Base-by-base conservation (phyloP, 2,113 vertebrate species). In the Thymallus thymallus region DNA sequence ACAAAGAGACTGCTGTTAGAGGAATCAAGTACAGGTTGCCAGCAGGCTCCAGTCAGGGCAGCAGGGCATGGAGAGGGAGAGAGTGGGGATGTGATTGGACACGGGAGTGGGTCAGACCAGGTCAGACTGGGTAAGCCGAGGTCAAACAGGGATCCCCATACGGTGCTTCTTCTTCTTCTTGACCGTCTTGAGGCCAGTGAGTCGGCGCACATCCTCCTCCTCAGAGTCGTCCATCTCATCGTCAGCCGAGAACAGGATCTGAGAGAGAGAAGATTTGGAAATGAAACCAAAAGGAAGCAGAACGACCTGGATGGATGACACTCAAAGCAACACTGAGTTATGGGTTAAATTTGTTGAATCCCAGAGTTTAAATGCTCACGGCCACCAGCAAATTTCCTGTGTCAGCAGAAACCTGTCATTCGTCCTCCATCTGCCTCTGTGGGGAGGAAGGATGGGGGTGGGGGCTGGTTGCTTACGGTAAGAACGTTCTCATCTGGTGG, bases 171-270 rank as follows among this genome's bases (percentile, higher is more conserved):
- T 98, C 89, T 99, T 98, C 76, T 98, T 99, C 89, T 98, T 98
- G 5, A 95, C 76, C 0, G 94, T 86, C 87, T 98, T 99, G 56
- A 95, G 73, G 73, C 92, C 95, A 6, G 94, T 93, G 85, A 98
- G 90, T 68, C 96, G 92, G 12, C 94, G 92, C 26, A 96, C 89
- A 69, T 98, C 96, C 46, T 98, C 98, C 66, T 99, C 98, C 0
- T 98, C 96, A 0, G 97, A 98, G 79, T 98, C 96, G 46, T 99
- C 97, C 98, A 98, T 96, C 88, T 99, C 98, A 3, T 99, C 96
- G 16, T 99, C 98, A 3, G 97, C 96, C 0, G 98, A 98, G 89
- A 99, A 98, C 70, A 99, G 95, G 87, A 98, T 96, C 98, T 99
- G 70, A 83, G 70, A 41, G 0, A 41, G 5, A 13, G 64, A 14